Conservation (phyloP, 2,797 vertebrate genomes). For the Lutjanus campechanus region DNA sequence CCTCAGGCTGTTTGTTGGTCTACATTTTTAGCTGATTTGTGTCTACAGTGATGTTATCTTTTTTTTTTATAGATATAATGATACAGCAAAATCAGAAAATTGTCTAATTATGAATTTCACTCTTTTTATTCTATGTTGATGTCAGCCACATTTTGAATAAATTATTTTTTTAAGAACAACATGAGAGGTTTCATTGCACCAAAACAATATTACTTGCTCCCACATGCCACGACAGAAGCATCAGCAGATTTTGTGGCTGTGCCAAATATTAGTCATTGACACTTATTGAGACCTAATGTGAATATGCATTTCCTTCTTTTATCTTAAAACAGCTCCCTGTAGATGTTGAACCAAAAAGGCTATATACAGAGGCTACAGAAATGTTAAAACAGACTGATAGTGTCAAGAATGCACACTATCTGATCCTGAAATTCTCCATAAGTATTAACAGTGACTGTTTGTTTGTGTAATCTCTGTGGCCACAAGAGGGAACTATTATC, state of each 20-base stretch:
- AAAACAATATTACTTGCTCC: background rate
- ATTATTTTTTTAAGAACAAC: background rate
- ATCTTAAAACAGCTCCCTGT: background rate
- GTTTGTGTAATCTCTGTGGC: background rate
- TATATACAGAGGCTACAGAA: background rate
- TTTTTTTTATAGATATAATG: background rate
- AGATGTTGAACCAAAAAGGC: background rate
- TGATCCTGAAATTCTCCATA: slow-evolving; percentile 11
- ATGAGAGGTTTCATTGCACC: background rate
- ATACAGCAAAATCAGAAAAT: background rate
- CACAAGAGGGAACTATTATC: slow-evolving; percentile 44
- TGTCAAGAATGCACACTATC: background rate
- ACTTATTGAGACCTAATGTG: background rate
- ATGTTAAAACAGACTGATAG: background rate
- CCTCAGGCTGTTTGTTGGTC: background rate
- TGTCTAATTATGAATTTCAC: background rate
- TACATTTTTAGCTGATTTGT: background rate
- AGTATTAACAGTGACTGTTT: background rate
- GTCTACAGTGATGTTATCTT: background rate
- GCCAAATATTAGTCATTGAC: background rate
- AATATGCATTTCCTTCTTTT: background rate
- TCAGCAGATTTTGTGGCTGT: background rate
- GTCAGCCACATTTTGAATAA: background rate
- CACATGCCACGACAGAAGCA: background rate
- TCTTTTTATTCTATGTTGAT: background rate